Evolutionary conservation across 2,797 vertebrate genomes (phyloP), one percentile per base, ranked within the genome.

Genomic region (Acipenser transmontanus): DNA sequence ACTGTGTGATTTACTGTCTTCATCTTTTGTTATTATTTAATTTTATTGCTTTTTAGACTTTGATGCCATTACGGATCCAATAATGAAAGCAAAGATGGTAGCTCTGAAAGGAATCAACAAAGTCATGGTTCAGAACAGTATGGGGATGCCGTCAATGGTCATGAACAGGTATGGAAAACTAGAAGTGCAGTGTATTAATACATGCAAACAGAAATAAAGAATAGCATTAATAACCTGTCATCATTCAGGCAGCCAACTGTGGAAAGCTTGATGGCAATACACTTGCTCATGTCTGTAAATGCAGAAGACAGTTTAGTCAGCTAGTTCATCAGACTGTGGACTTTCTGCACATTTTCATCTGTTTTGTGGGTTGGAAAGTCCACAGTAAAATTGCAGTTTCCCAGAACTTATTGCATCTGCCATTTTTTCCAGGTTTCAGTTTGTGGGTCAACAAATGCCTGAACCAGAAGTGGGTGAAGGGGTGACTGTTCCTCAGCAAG

Each of bases 71-170:
- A 97, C 96, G 10, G 97, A 99, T 79, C 97, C 97, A 7, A 99
- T 99, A 72, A 99, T 98, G 97, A 99, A 99, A 84, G 97, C 97
- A 70, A 99, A 99, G 88, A 98, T 99, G 96, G 96, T 99, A 17
- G 97, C 96, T 61, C 87, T 99, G 17, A 99, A 99, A 85, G 97
- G 97, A 70, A 99, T 99, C 83, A 99, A 99, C 80, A 99, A 98
- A 88, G 97, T 99, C 68, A 99, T 99, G 97, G 96, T 96, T 34
- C 96, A 99, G 72, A 98, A 91, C 85, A 99, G 91, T 75, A 93
- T 99, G 92, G 96, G 95, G 69, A 95, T 99, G 91, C 81, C 92
- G 1, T 91, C 93, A 6, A 92, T 98, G 89, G 94, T 89, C 59
- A 93, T 98, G 91, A 98, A 88, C 91, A 97, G 95, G 97, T 98